Evolutionary conservation across 2,888 invertebrate genomes (phyloP), one percentile per base, ranked within the genome.

Genomic region (Trissoscelio sp.): DNA sequence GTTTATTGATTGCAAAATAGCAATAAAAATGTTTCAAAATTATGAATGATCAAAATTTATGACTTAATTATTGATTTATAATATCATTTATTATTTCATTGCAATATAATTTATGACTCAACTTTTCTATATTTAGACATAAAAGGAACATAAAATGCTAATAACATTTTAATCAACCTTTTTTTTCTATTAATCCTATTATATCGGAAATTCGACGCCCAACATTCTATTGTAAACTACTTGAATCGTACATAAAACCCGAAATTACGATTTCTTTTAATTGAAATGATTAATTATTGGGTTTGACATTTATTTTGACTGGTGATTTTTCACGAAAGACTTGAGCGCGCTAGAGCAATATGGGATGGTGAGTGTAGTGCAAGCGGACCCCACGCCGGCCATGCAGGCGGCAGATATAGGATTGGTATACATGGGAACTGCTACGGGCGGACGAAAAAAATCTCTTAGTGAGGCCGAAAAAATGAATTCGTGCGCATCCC

Each of bases 401-500:
- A 89, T 88, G 88, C 89, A 90, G 90, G 89, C 87, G 89, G 88
- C 53, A 73, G 73, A 73, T 73, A 73, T 53, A 74, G 79, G 73
- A 67, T 73, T 73, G 87, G 86, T 86, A 84, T 89, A 90, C 90
- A 90, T 90, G 90, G 90, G 90, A 90, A 90, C 90, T 87, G 87
- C 79, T 82, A 73, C 82, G 78, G 79, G 82, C 79, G 80, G 75
- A 77, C 78, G 72, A 79, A 86, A 85, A 84, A 78, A 85, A 83
- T 83, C 79, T 79, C 82, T 72, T 72, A 84, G 83, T 83, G 87
- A 87, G 87, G 90, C 90, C 90, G 88, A 90, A 91, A 91, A 91
- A 91, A 91, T 91, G 90, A 90, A 90, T 90, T 91, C 91, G 91
- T 91, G 91, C 91, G 91, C 91, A 91, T 91, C 91, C 91, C 91